Evolutionary conservation across 2,113 vertebrate genomes (phyloP).

Genomic region (Zapornia atra): DNA sequence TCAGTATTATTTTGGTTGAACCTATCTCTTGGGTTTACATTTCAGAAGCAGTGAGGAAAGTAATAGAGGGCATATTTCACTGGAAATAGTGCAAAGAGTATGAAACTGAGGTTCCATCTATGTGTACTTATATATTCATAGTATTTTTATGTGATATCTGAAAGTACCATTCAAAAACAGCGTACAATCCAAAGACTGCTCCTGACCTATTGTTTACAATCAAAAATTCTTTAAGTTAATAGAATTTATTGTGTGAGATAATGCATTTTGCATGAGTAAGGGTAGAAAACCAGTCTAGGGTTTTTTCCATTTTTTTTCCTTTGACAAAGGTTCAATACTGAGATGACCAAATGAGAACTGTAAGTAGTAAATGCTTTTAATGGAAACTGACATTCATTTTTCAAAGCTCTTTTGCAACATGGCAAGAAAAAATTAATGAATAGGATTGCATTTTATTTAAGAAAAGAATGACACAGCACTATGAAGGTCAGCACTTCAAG

Average conservation of each 20-base stretch:
- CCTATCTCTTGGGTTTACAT: not conserved
- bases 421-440: not conserved
- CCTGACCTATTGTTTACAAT: not conserved
- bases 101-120: not conserved
- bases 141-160: not conserved
- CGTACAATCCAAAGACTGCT: not conserved
- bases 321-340: not conserved
- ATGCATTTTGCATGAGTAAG: not conserved
- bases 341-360: not conserved
- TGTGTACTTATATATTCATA: not conserved
- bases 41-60: not conserved
- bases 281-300: not conserved
- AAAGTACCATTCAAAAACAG: not conserved
- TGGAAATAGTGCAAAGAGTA: not conserved
- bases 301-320: not conserved
- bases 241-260: not conserved
- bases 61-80: not conserved
- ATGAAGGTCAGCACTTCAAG: not conserved
- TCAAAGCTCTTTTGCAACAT: not conserved
- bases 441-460: not conserved
- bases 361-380: conserved; percentile 20
- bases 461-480: not conserved
- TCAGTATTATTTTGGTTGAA: not conserved
- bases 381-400: not conserved
- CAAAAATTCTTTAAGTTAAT: not conserved